A percentile compares a stretch with the other conserved stretches of the same genome.
Evolutionary conservation across 2,888 invertebrate genomes (phyloP).

Genomic region (Agrotis clavis): DNA sequence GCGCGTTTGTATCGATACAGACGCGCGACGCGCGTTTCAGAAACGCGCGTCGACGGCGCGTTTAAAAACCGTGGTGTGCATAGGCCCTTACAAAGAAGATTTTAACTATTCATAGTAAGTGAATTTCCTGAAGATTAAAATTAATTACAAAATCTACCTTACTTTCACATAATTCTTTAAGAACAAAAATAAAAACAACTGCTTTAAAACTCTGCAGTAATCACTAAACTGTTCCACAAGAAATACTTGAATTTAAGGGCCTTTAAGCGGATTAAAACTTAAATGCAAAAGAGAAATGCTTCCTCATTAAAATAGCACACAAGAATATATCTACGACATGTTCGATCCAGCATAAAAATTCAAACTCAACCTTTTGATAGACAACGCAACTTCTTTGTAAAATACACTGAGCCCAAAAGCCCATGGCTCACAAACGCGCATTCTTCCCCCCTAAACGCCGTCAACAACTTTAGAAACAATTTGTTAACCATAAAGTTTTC

Average conservation of each 20-base stretch:
- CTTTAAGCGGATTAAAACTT: not conserved
- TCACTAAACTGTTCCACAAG: not conserved
- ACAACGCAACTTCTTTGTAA: conserved; percentile 32
- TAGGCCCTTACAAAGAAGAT: too few species aligned
- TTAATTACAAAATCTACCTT: too few species aligned
- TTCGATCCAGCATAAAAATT: conserved; percentile 13
- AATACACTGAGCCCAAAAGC: conserved; percentile 19
- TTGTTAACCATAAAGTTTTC: conserved; percentile 74
- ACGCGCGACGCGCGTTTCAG: too few species aligned
- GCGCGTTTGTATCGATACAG: too few species aligned
- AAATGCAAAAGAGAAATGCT: not conserved
- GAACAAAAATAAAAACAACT: conserved; percentile 1
- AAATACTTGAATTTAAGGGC: conserved; percentile 7
- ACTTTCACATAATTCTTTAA: not conserved
- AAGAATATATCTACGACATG: not conserved
- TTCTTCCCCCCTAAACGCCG: conserved; percentile 37
- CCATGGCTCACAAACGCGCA: conserved; percentile 42
- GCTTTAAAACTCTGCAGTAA: not conserved
- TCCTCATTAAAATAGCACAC: not conserved
- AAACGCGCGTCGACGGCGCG: too few species aligned
- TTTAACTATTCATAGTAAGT: too few species aligned
- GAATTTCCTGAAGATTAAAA: too few species aligned
- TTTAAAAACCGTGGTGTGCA: too few species aligned
- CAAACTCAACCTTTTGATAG: conserved; percentile 9
- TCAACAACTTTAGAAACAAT: conserved; percentile 74